Evolutionary conservation across 2,113 vertebrate genomes (phyloP), one percentile per base, ranked within the genome.

Genomic region (Periophthalmus modestus): DNA sequence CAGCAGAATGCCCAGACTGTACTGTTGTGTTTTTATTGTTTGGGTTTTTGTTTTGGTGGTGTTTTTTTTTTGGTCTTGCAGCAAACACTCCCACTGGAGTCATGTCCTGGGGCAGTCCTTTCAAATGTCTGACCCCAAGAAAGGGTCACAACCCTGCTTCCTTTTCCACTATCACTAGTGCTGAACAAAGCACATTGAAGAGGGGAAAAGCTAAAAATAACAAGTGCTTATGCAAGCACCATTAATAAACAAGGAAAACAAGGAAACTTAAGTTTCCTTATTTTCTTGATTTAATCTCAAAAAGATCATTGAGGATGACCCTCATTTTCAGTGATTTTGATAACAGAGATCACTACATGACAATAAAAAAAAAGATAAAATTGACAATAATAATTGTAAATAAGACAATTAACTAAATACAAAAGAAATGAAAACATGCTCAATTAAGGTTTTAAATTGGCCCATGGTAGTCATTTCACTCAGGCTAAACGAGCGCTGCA

Each of bases 91-190:
- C 15, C 3, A n/a, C 13, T 15, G 15, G 71, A 46, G 33, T 48
- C n/a, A 73, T 7, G 65, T 34, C 48, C n/a, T 28, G 14, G 13
- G 54, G 59, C 73, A 72, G 54, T 70, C 70, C 61, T 10, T 67
- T 63, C 28, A 74, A 79, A 67, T 1, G 33, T 58, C 36, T 70
- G 65, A 80, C 36, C 63, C 62, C 18, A 7, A 77, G 52, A 72
- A 73, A 54, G 23, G 5, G 59, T 62, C 46, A 61, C 13, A 59
- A 39, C 4, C 18, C 34, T 58, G 68, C 28, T 58, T 61, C 46
- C 2, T 62, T 39, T 43, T 21, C 65, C 28, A 72, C 12, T 3
- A 71, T 72, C 36, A 59, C 16, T 48, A 78, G 66, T 24, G 36
- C 39, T 54, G 61, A 73, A 24, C 34, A 62, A 12, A 62, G 55